These are phyloP conservation scores for Malurus elegans DNA, from an alignment of 2,113 vertebrate species.

Conservation along the genomic window DNA sequence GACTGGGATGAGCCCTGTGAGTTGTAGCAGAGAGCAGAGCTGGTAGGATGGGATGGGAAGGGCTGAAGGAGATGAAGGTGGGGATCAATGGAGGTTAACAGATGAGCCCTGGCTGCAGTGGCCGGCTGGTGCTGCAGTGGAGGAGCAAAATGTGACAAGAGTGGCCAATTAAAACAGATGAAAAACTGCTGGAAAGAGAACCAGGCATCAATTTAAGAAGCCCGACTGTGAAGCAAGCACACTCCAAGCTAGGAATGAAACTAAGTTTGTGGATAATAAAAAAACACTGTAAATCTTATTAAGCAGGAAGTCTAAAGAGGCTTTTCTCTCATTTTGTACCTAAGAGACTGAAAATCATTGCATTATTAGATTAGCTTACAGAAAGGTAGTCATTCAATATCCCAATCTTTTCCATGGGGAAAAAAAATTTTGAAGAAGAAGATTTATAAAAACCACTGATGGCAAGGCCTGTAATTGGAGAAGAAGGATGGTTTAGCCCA, in stretches of 20 bases:
- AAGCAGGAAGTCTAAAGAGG: constrained; percentile 53
- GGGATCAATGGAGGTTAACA: neutral
- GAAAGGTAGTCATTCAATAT: constrained; percentile 55
- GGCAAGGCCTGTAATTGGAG: neutral
- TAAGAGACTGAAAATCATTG: constrained; percentile 51
- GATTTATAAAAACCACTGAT: constrained; percentile 1
- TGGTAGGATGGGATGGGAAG: neutral
- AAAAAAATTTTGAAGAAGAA: neutral
- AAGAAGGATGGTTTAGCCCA: neutral
- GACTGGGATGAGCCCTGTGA: neutral
- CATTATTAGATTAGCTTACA: constrained; percentile 33
- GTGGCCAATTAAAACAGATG: neutral
- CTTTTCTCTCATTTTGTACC: constrained; percentile 52
- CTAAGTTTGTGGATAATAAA: constrained; percentile 32
- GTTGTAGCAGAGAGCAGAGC: neutral
- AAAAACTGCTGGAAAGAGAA: neutral
- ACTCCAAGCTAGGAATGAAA: neutral
- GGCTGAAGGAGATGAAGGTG: neutral
- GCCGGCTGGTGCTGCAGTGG: rapidly evolving
- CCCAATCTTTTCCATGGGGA: neutral
- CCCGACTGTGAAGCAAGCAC: neutral
- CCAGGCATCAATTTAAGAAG: neutral
- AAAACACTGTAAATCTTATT: constrained; percentile 60
- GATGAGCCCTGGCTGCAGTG: neutral
- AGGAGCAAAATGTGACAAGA: neutral